Percentiles rank a stretch among this genome's conserved stretches.
Conservation (phyloP, 2,113 vertebrate species). For the Odobenus rosmarus region DNA sequence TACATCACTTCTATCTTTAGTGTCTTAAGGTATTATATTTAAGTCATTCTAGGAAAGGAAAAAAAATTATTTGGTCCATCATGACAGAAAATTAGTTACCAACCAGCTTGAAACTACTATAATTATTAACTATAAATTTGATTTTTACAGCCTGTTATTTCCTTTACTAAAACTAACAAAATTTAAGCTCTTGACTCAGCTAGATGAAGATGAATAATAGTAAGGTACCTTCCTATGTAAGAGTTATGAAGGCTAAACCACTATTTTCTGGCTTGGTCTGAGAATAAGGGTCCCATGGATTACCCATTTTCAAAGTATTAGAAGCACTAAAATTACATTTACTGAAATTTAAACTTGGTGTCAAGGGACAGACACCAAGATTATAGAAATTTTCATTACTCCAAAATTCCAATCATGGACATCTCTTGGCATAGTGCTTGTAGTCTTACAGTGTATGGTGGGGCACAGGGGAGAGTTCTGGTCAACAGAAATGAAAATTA, state of each 20-base stretch:
- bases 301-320: slow-evolving; percentile 20
- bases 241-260: not conserved
- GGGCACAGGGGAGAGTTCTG: not conserved
- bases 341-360: not conserved
- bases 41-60: not conserved
- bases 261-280: not conserved
- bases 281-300: not conserved
- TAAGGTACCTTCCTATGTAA: not conserved
- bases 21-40: not conserved
- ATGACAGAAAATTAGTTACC: slow-evolving; percentile 21
- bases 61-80: not conserved
- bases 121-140: slow-evolving; percentile 20
- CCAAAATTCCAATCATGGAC: not conserved
- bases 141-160: not conserved
- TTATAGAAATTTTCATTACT: not conserved
- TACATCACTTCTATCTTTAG: not conserved
- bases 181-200: not conserved
- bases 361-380: not conserved
- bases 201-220: not conserved
- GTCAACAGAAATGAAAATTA: not conserved
- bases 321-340: not conserved
- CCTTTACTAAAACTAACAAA: not conserved
- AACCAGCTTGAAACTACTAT: not conserved
- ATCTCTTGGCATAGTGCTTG: not conserved
- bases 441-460: too few species aligned